These are phyloP conservation scores for Odocoileus virginianus DNA, from an alignment of 2,113 vertebrate genomes.

Conservation along the genomic window DNA sequence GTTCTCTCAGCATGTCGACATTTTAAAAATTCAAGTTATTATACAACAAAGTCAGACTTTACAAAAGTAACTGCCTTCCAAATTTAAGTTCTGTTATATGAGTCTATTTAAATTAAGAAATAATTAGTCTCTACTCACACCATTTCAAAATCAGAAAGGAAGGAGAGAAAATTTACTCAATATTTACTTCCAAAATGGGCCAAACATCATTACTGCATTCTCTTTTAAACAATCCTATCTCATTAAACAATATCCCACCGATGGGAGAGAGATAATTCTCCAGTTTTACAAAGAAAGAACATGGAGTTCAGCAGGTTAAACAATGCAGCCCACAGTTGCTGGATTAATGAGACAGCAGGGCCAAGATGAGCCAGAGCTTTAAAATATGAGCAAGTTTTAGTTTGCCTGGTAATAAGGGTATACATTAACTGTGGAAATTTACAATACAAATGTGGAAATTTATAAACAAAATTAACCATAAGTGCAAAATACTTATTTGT, in stretches of 20 bases:
- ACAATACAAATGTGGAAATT: not conserved
- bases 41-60: not conserved
- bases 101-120: not conserved
- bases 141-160: not conserved
- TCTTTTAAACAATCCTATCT: not conserved
- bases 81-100: not conserved
- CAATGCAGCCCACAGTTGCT: not conserved
- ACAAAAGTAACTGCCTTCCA: not conserved
- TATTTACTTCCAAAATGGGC: not conserved
- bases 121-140: not conserved
- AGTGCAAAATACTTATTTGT: constrained; percentile 11
- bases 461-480: constrained; percentile 7
- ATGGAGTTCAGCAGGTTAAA: not conserved
- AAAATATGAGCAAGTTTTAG: not conserved
- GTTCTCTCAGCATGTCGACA: not conserved
- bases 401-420: not conserved
- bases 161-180: not conserved
- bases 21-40: constrained; percentile 10
- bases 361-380: not conserved
- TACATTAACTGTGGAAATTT: not conserved
- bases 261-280: not conserved
- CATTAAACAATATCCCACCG: not conserved
- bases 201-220: not conserved
- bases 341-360: not conserved
- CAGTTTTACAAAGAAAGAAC: not conserved